Evolutionary conservation across 2,888 invertebrate species (phyloP).

Genomic region (Drosophila paranaensis): DNA sequence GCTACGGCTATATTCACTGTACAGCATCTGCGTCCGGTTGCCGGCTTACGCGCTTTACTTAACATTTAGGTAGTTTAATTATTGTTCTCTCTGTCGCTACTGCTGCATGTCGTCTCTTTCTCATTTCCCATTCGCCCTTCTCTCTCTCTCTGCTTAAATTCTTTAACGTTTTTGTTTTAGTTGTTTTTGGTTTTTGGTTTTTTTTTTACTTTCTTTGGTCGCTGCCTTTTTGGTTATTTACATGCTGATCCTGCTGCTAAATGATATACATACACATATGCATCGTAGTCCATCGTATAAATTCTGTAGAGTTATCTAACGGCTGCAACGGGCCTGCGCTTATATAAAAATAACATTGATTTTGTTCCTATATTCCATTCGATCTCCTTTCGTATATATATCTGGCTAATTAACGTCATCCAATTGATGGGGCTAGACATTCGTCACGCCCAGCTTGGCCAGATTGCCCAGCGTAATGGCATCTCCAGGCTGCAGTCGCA

Average conservation of each 20-base stretch:
- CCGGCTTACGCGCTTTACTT: slow-evolving; percentile 42
- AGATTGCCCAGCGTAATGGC: slow-evolving; percentile 95
- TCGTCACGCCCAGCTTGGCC: slow-evolving; percentile 87
- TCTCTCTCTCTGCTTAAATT: slow-evolving; percentile 13
- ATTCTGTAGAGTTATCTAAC: slow-evolving; percentile 79
- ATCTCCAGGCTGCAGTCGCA: slow-evolving; percentile 94
- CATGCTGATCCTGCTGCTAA: slow-evolving; percentile 63
- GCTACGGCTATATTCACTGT: slow-evolving; percentile 52
- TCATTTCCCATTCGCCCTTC: neutral
- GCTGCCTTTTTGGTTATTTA: slow-evolving; percentile 69
- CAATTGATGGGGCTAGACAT: slow-evolving; percentile 67
- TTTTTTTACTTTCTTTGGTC: slow-evolving; percentile 66
- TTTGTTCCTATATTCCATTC: slow-evolving; percentile 17
- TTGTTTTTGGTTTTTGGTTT: too few species aligned
- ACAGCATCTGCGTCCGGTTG: slow-evolving; percentile 48
- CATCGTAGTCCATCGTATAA: slow-evolving; percentile 80
- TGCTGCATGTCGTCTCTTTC: slow-evolving; percentile 16
- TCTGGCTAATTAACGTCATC: slow-evolving; percentile 58
- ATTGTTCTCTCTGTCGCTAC: slow-evolving; percentile 72
- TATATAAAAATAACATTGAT: slow-evolving; percentile 75
- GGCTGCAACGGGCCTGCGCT: slow-evolving; percentile 32
- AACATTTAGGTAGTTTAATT: slow-evolving; percentile 73
- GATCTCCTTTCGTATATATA: slow-evolving; percentile 14
- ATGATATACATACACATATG: slow-evolving; percentile 71
- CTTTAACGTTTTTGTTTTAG: neutral